phyloP scores from a whole-genome alignment of 2,797 vertebrate species.

The Anolis apletophallus region DNA sequence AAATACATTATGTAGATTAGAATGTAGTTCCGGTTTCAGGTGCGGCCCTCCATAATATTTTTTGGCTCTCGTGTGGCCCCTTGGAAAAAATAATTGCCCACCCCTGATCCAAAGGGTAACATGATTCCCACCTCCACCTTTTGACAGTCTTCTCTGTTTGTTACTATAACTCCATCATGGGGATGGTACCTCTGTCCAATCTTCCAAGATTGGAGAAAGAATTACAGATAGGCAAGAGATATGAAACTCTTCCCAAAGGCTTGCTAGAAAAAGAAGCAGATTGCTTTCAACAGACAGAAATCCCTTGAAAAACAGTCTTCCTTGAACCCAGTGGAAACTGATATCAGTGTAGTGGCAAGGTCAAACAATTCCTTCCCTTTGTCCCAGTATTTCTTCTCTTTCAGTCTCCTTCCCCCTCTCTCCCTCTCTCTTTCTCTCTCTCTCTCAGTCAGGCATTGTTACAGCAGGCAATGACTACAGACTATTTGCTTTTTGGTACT shows the following conservation, averaged over 20 bases:
- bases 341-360: background rate
- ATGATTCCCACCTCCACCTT: background rate
- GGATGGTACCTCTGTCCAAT: background rate
- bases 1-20: no score
- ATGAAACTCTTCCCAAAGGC: background rate
- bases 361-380: slow-evolving; percentile 6
- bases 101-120: background rate
- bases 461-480: background rate
- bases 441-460: no score
- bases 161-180: background rate
- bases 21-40: no score
- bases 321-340: slow-evolving; percentile 3
- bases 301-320: background rate
- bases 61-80: no score
- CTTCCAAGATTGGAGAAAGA: background rate
- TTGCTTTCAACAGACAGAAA: background rate
- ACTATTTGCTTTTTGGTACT: background rate
- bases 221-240: background rate
- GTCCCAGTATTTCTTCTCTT: background rate
- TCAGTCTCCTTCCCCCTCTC: background rate
- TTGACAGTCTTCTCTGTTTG: background rate
- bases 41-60: no score
- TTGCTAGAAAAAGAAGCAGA: background rate
- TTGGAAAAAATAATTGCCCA: no score
- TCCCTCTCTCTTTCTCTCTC: background rate